phyloP scores from a whole-genome alignment of 2,113 vertebrate genomes.

The Macaca nemestrina region DNA sequence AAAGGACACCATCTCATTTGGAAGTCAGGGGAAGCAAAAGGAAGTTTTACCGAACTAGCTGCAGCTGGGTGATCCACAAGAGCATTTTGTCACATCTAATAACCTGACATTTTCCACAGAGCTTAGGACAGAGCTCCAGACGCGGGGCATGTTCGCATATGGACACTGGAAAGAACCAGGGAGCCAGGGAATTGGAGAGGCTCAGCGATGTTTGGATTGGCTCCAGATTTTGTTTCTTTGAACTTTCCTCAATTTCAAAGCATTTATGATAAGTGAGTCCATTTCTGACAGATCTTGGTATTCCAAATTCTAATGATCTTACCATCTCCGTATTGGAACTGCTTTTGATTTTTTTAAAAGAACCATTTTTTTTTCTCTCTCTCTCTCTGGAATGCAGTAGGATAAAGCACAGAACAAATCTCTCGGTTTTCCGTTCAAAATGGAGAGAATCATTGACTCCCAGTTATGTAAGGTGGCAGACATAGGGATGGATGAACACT shows the following conservation, averaged over 20 bases:
- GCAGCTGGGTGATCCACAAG: neutral
- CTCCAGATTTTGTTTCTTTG: conserved; percentile 46
- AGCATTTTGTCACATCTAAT: neutral
- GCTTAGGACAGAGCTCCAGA: neutral
- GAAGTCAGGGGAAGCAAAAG: neutral
- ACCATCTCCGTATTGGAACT: neutral
- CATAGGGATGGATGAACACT: neutral
- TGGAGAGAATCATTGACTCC: neutral
- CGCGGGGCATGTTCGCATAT: neutral
- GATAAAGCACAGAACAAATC: neutral
- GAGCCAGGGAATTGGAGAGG: neutral
- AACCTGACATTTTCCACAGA: neutral
- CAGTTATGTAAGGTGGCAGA: neutral
- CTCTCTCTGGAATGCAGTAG: neutral
- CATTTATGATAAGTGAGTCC: neutral
- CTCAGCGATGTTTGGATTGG: neutral
- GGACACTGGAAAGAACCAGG: neutral
- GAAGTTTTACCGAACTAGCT: neutral
- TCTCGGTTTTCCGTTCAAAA: neutral
- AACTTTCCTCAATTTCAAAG: conserved; percentile 22
- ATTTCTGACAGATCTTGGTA: conserved; percentile 5
- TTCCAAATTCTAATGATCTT: neutral
- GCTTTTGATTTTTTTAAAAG: neutral
- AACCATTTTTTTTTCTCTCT: neutral
- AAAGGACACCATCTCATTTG: neutral